Evolutionary conservation across 1,140 invertebrate genomes (phyloP), one percentile per base, ranked within the genome.

Genomic region (Gyrodactylus salaris): DNA sequence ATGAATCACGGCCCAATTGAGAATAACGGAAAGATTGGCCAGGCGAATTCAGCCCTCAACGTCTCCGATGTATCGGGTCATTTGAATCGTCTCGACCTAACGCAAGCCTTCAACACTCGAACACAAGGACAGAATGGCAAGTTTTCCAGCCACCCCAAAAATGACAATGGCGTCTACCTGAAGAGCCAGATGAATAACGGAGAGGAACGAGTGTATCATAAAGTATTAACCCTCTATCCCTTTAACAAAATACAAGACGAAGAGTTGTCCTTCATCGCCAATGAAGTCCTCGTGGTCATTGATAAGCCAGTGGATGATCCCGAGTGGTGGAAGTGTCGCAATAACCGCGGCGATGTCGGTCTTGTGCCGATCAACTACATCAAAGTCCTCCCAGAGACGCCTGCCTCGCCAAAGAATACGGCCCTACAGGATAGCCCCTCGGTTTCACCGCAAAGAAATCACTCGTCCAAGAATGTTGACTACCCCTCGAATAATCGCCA

Each of bases 341-440:
- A 96, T 82, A 75, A 75, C n/a, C 86, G 87, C 79, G 91, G 91
- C 19, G 87, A 84, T 73, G 85, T 89, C 74, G 93, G 93, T 71
- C 84, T 97, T 75, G 90, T 97, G 76, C 93, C 93, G 54, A 85
- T 90, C 75, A 98, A 97, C 84, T 97, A 97, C 83, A 85, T 97
- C 76, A 89, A 85, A 78, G 82, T 76, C 24, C 71, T 80, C 2
- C 76, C 78, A 27, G 77, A 77, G 68, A 75, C 74, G 68, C 77
- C 77, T 25, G 76, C 76, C 25, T 69, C 25, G 68, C 21, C 25
- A 69, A 69, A n/a, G 21, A 69, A 69, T 22, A 1, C 68, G n/a
- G 7, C 68, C 1, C 1, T 1, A 69, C 68, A 69, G n/a, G 21
- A 69, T 7, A 69, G n/a, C 25, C 1, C 68, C 7, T n/a, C 25